Evolutionary conservation across 1,140 invertebrate species (phyloP), one percentile per base, ranked within the genome.

Genomic region (Brachionus sp.): DNA sequence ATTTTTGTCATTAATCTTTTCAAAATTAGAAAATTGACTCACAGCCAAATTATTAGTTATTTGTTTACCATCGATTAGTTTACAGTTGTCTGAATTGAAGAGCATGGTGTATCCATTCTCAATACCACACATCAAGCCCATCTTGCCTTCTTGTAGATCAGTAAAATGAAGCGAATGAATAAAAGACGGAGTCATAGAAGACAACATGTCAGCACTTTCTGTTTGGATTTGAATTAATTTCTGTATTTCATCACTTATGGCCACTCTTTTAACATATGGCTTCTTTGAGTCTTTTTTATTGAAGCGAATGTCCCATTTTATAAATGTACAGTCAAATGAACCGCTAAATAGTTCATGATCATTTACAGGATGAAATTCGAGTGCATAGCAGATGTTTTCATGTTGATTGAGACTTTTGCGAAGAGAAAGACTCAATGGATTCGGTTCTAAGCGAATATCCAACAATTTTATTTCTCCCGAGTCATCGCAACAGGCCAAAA

Each of bases 231-330:
- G 39, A 9, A 75, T 75, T 10, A 75, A 44, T 5, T 75, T 46
- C 13, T 75, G 39, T 50, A 75, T 29, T 46, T 44, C 70, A 46
- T 75, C 39, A 5, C 70, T 75, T 10, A 75, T 29, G 23, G 39
- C 42, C 25, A 46, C 42, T 75, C 46, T 23, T 44, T 44, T 46
- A 1, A 75, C 16, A 39, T 39, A 70, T n/a, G 33, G 66, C 19
- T 70, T 70, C 25, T 75, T 75, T 2, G 37, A 46, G n/a, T 44
- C 10, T 75, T 75, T 44, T 50, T 75, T 75, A 0, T 25, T 23
- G 13, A 46, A 46, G 9, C 70, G 16, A 16, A 75, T 75, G 42
- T 75, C 70, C 70, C 70, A 75, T 75, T 75, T 75, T 7, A 75
- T 46, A 12, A 75, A 75, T 13, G 70, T 25, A 13, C 70, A 75